Evolutionary conservation across 2,797 vertebrate species (phyloP), one percentile per base, ranked within the genome.

Genomic region (Molossus molossus): DNA sequence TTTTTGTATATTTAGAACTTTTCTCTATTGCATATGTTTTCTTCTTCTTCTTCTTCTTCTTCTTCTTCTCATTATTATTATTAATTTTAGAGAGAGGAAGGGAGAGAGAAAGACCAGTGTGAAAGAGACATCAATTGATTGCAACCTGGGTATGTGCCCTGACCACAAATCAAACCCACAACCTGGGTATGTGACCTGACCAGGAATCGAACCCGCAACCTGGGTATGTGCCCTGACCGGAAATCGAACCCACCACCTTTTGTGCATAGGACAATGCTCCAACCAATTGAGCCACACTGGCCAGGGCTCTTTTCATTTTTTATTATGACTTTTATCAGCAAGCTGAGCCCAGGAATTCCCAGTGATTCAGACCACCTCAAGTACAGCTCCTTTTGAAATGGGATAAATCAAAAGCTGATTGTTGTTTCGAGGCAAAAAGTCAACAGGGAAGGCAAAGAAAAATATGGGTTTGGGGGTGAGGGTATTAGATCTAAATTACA

Each of bases 291-390:
- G 50, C 50, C 50, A 53, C 50, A 53, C 50, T 13, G 12, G 50
- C 50, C 50, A 9, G 50, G 50, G 50, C 50, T 53, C 9, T 53
- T 53, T 85, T 69, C n/a, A 29, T 20, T n/a, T 81, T 40, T 91
- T 75, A 48, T 77, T 77, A 73, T 70, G 76, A 76, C 45, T 81
- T 69, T 90, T 75, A 79, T 75, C 23, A 95, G 20, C 14, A 77
- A 72, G 18, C 25, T 37, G 45, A 83, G 7, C 27, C 20, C 55
- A 88, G 65, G 33, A 62, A 67, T 77, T 85, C 9, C 73, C 69
- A 77, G 17, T 0, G 0, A 13, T 77, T 85, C 12, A 2, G 21
- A 57, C 11, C 60, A 18, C 1, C 15, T 93, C 17, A 70, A 60
- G 2, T 23, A 25, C 2, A 3, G 15, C 13, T 84, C 6, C n/a